Evolutionary conservation across 1,140 invertebrate genomes (phyloP).

Genomic region (Mya arenaria): DNA sequence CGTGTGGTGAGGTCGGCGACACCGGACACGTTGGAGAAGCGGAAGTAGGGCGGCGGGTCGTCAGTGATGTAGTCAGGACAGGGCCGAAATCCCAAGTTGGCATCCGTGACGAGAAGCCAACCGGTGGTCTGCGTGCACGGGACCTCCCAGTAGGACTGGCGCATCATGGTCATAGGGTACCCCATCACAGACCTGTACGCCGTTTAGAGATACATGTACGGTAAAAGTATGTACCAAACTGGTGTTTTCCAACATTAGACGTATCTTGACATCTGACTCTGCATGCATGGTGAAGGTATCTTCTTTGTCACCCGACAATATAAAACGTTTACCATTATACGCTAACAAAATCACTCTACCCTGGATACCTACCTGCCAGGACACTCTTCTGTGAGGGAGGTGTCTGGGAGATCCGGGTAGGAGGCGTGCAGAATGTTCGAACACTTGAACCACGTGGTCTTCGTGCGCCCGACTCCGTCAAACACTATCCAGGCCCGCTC

Average conservation of each 20-base stretch:
- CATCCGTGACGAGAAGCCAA: conserved; percentile 36
- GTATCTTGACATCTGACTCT: too few species aligned
- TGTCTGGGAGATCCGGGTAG: conserved; percentile 38
- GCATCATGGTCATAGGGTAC: conserved; percentile 34
- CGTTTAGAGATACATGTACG: background rate
- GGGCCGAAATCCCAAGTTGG: conserved; percentile 5
- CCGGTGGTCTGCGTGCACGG: conserved; percentile 32
- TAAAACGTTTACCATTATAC: too few species aligned
- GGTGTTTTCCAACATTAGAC: too few species aligned
- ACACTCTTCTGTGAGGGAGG: conserved; percentile 18
- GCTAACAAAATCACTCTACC: too few species aligned
- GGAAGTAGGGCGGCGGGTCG: conserved; percentile 26
- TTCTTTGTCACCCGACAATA: too few species aligned
- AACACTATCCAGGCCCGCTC: conserved; percentile 41
- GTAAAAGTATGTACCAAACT: background rate
- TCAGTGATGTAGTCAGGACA: conserved; percentile 26
- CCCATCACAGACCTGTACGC: background rate
- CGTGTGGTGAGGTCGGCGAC: conserved; percentile 17
- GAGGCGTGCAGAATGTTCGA: conserved; percentile 43
- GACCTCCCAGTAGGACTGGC: background rate
- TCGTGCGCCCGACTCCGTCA: conserved; percentile 36
- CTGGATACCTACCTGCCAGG: conserved; percentile 29
- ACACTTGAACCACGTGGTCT: conserved; percentile 50
- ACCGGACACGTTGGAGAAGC: conserved; percentile 19
- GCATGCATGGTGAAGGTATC: too few species aligned